phyloP scores from a whole-genome alignment of 1,140 invertebrate species.

The Lycorma delicatula region DNA sequence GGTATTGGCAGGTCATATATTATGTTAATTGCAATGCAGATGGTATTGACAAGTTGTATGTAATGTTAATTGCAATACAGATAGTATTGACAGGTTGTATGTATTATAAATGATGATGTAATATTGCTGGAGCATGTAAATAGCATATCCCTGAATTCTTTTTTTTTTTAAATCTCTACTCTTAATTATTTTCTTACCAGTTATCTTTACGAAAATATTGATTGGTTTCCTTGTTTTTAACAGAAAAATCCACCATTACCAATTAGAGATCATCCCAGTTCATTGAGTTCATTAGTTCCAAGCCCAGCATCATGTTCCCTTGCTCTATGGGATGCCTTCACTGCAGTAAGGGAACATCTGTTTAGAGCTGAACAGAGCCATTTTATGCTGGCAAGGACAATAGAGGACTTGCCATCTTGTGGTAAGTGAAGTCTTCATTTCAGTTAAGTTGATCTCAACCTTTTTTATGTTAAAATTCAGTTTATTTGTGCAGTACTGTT shows the following conservation, averaged over 20 bases:
- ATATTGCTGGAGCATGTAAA: no score
- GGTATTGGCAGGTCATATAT: no score
- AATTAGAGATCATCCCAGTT: slow-evolving; percentile 33
- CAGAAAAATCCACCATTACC: slow-evolving; percentile 38
- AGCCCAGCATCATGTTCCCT: slow-evolving; percentile 20
- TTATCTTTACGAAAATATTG: no score
- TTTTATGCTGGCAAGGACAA: slow-evolving; percentile 33
- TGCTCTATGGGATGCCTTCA: slow-evolving; percentile 41
- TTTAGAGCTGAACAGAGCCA: slow-evolving; percentile 37
- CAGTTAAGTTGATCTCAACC: not conserved
- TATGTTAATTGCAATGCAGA: no score
- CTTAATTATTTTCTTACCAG: no score
- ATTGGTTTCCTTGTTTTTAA: not conserved
- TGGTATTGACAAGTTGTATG: no score
- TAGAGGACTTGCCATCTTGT: slow-evolving; percentile 35
- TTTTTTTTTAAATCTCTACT: no score
- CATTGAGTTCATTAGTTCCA: not conserved
- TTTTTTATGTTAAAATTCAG: not conserved
- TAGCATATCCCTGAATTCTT: no score
- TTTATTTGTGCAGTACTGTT: not conserved
- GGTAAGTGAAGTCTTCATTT: slow-evolving; percentile 18
- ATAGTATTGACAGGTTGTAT: no score
- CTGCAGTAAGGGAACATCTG: slow-evolving; percentile 40
- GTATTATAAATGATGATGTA: no score
- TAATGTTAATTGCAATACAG: no score